phyloP scores from a whole-genome alignment of 2,113 vertebrate genomes.

The Chloroceryle aenea region DNA sequence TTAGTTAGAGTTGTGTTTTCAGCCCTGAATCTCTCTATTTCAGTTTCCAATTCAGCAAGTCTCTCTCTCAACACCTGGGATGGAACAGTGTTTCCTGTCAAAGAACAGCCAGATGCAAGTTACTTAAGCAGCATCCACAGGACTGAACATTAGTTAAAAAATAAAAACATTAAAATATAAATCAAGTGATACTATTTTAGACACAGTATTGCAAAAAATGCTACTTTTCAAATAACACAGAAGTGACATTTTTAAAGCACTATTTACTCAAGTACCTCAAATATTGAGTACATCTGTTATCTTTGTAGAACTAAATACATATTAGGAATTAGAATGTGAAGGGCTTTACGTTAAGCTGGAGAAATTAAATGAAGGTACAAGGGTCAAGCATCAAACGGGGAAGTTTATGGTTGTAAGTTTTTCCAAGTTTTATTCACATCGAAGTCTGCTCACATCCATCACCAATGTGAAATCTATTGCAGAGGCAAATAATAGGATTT shows the following conservation, averaged over 20 bases:
- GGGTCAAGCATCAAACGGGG: neutral
- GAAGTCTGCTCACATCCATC: neutral
- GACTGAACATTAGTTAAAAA: neutral
- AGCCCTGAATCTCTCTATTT: slow-evolving; percentile 92
- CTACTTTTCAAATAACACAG: neutral
- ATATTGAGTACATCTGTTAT: neutral
- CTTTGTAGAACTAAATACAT: neutral
- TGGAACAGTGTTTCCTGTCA: slow-evolving; percentile 77
- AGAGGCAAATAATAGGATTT: neutral
- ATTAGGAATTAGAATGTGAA: neutral
- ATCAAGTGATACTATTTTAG: neutral
- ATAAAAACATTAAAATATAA: neutral
- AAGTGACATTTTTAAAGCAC: neutral
- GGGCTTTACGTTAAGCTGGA: neutral
- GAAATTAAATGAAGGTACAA: neutral
- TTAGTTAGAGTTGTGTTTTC: slow-evolving; percentile 85
- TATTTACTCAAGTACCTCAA: neutral
- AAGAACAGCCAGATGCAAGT: neutral
- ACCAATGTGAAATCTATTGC: neutral
- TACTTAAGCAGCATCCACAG: neutral
- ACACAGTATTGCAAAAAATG: neutral
- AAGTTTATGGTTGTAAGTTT: neutral
- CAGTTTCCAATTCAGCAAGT: slow-evolving; percentile 86
- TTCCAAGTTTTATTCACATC: neutral
- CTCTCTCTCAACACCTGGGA: slow-evolving; percentile 87